These are phyloP conservation scores for Lampropteryx suffumata DNA, from an alignment of 2,888 invertebrate genomes.

Conservation along the genomic window DNA sequence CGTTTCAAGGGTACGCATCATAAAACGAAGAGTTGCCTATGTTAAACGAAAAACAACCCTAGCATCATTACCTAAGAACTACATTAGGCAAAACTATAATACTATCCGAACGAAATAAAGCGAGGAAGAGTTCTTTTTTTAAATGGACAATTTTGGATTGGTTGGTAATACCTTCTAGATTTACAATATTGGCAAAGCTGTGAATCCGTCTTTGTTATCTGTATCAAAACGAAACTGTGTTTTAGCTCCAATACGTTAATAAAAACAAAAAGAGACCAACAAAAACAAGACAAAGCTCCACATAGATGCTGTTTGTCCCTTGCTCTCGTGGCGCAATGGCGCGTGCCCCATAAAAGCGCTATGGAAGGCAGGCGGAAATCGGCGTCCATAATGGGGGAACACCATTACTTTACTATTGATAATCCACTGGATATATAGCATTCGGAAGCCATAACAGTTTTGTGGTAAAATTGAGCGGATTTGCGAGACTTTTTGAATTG, in stretches of 20 bases:
- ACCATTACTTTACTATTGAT: conserved; percentile 81
- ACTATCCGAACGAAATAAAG: no score
- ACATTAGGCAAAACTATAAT: no score
- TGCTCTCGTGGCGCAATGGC: conserved; percentile 65
- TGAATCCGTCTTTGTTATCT: no score
- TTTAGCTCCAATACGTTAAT: not conserved
- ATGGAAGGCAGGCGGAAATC: conserved; percentile 73
- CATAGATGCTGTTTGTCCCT: conserved; percentile 51
- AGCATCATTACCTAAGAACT: no score
- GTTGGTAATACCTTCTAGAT: no score
- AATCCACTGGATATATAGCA: conserved; percentile 77
- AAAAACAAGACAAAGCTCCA: conserved; percentile 31
- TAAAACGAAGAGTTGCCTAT: no score
- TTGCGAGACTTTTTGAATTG: conserved; percentile 46
- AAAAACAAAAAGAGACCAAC: conserved; percentile 23
- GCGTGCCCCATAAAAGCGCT: conserved; percentile 78
- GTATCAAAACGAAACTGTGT: no score
- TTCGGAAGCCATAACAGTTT: conserved; percentile 81
- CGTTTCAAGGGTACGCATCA: no score
- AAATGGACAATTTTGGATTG: no score
- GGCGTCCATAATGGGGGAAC: conserved; percentile 79
- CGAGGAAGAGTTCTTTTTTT: no score
- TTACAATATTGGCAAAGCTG: no score
- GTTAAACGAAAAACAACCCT: no score
- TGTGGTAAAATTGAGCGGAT: conserved; percentile 79